Conservation (phyloP, 2,113 vertebrate genomes). For the Pagrus major region DNA sequence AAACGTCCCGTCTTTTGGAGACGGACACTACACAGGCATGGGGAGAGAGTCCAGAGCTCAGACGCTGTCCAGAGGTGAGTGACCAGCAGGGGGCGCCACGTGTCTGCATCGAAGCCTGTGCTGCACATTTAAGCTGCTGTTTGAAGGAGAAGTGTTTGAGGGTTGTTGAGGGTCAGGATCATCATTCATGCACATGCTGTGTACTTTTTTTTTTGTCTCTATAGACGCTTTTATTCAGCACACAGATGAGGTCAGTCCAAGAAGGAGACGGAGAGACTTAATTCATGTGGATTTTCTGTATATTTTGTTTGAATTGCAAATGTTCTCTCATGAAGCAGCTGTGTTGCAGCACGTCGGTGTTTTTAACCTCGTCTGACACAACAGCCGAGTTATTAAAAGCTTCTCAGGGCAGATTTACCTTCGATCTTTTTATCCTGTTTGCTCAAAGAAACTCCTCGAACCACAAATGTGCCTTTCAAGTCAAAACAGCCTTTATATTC, state of each 20-base stretch:
- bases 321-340: conserved; percentile 1
- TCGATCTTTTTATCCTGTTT: conserved; percentile 13
- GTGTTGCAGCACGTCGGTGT: not conserved
- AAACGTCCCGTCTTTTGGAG: conserved; percentile 87
- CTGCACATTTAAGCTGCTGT: too few species aligned
- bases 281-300: too few species aligned
- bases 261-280: too few species aligned
- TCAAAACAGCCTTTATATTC: not conserved
- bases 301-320: too few species aligned
- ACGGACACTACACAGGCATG: conserved; percentile 87
- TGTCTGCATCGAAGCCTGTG: rapidly evolving
- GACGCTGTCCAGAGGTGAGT: conserved; percentile 93
- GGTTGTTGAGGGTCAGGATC: not conserved
- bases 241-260: not conserved
- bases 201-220: not conserved
- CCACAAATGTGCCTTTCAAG: conserved; percentile 2
- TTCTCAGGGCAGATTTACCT: conserved; percentile 24
- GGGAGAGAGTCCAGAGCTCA: conserved; percentile 93
- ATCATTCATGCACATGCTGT: not conserved
- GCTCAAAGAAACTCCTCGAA: conserved; percentile 1
- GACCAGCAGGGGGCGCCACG: conserved; percentile 44
- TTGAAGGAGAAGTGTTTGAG: not conserved
- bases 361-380: conserved; percentile 4
- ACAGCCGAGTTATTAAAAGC: conserved; percentile 36
- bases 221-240: not conserved